Evolutionary conservation across 2,888 invertebrate species (phyloP).

Genomic region (Myathropa florea): DNA sequence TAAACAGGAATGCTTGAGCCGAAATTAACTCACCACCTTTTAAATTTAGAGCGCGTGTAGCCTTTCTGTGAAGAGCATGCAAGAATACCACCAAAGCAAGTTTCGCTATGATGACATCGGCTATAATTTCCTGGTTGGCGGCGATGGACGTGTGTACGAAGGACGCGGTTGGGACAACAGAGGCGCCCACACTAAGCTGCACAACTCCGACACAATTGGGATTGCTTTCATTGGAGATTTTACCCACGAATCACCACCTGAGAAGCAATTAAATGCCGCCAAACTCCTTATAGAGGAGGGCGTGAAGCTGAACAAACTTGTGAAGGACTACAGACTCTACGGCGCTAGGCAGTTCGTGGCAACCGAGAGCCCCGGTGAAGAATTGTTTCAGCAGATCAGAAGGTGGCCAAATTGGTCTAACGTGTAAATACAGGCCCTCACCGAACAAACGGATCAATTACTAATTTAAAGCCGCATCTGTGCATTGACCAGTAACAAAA

Average conservation of each 20-base stretch:
- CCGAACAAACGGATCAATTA: neutral
- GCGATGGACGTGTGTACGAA: constrained; percentile 87
- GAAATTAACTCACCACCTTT: neutral
- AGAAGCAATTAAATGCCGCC: constrained; percentile 83
- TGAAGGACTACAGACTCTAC: constrained; percentile 84
- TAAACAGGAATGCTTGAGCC: neutral
- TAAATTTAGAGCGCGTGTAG: constrained; percentile 82
- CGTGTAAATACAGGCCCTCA: neutral
- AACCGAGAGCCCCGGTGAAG: constrained; percentile 87
- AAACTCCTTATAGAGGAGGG: constrained; percentile 84
- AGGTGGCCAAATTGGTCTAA: constrained; percentile 85
- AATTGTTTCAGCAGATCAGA: constrained; percentile 84
- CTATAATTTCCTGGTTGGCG: constrained; percentile 90
- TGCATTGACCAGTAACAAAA: neutral
- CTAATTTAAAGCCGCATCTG: too few relatives aligned
- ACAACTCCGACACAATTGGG: constrained; percentile 85
- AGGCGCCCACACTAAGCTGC: constrained; percentile 87
- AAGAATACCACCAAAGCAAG: constrained; percentile 86
- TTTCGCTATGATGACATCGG: constrained; percentile 85
- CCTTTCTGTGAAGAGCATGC: constrained; percentile 80
- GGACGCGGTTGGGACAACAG: constrained; percentile 88
- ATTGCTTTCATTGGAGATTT: constrained; percentile 89
- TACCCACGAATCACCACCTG: constrained; percentile 75
- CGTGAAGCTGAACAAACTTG: constrained; percentile 83
- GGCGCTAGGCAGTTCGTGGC: constrained; percentile 86